Evolutionary conservation across 2,113 vertebrate genomes (phyloP), one percentile per base, ranked within the genome.

Genomic region (Bathybates hornii): DNA sequence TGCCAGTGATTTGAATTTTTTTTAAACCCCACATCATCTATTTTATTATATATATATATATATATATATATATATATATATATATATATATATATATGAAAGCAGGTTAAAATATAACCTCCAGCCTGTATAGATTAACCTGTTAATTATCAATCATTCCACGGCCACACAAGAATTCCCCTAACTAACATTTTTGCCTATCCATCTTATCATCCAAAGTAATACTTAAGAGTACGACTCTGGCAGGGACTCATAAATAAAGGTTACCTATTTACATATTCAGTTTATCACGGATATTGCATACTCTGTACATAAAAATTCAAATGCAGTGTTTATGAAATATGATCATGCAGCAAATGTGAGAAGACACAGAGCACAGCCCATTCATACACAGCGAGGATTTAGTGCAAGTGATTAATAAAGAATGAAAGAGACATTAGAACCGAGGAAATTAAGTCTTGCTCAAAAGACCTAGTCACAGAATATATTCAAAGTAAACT

Each of bases 281-380:
- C 95, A 96, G 96, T 96, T 96, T 95, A 96, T 96, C 95, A 96
- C 96, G 92, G 96, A 96, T 96, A 96, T 96, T 96, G 94, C 94
- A 96, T 95, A 95, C 94, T 96, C 95, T 95, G 94, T 95, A 96
- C 95, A 96, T 96, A 95, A 96, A 97, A 96, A 96, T 96, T 96
- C 94, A 96, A 96, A 96, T 95, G 95, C 94, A 94, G 92, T 94
- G 88, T 95, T 97, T 96, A 96, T 96, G 95, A 97, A 97, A 97
- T 96, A 97, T 96, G 96, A 95, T 96, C 96, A 93, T 94, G 96
- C 93, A 95, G 92, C 95, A 93, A 94, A 94, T 92, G 95, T 93
- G 89, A 95, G 95, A 94, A 94, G 93, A 95, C 92, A 93, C 90
- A 90, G 89, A 94, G 92, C 93, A 92, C 93, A 93, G 89, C 91